A percentile compares a stretch with the other conserved stretches of the same genome.
Conservation (phyloP, 2,797 vertebrate species). For the Sebastes diaconus region DNA sequence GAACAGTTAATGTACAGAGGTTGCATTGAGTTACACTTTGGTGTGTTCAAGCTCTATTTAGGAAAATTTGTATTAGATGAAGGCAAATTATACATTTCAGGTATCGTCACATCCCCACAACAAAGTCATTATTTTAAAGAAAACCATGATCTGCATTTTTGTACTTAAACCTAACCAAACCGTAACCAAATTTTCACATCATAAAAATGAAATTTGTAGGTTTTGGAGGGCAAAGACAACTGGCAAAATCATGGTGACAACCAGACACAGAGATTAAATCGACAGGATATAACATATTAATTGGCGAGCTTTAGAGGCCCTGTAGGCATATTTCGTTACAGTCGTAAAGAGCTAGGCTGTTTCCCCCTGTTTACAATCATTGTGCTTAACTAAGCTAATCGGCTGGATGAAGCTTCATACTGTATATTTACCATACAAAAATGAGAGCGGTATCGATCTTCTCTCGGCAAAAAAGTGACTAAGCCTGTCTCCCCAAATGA, state of each 20-base stretch:
- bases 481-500: background rate
- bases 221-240: background rate
- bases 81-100: rapidly evolving
- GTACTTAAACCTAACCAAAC: background rate
- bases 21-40: too few species aligned
- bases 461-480: background rate
- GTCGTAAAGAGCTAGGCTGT: background rate
- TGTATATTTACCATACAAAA: background rate
- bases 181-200: background rate
- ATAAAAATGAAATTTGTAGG: background rate
- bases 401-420: background rate
- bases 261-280: background rate
- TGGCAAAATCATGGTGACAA: background rate
- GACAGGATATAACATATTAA: background rate
- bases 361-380: background rate
- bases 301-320: background rate
- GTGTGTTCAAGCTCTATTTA: too few species aligned
- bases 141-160: rapidly evolving
- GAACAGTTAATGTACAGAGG: too few species aligned
- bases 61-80: too few species aligned
- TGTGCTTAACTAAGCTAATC: background rate
- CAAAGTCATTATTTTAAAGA: rapidly evolving
- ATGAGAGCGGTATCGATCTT: background rate
- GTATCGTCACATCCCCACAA: too few species aligned
- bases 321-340: background rate